Conservation (phyloP, 1,140 invertebrate genomes). For the Zaprionus gabonicus region DNA sequence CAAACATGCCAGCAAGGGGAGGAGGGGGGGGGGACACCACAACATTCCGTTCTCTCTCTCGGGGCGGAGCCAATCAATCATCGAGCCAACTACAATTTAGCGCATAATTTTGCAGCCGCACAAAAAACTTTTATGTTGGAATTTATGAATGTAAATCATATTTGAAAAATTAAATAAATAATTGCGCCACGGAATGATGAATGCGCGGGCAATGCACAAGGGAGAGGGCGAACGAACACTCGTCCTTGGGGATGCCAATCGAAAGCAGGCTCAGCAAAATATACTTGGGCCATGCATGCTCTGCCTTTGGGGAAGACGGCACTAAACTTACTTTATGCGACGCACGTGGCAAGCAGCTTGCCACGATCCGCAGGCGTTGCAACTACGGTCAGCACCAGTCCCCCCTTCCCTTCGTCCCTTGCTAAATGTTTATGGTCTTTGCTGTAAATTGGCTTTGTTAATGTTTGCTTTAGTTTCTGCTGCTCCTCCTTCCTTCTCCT, state of each 20-base stretch:
- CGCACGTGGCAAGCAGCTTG: constrained; percentile 25
- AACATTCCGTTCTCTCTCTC: neutral
- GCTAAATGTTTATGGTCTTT: constrained; percentile 39
- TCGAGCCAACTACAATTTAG: constrained; percentile 64
- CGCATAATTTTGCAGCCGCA: constrained; percentile 52
- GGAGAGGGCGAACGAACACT: neutral
- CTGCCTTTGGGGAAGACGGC: neutral
- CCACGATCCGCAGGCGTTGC: constrained; percentile 17
- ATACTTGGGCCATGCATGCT: neutral
- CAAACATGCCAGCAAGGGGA: constrained; percentile 34
- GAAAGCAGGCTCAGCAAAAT: neutral
- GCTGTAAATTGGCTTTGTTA: constrained; percentile 42
- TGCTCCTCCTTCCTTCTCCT: neutral
- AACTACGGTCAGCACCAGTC: constrained; percentile 22
- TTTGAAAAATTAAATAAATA: constrained; percentile 27
- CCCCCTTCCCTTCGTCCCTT: too few relatives aligned
- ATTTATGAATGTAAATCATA: constrained; percentile 23
- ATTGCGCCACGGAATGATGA: constrained; percentile 11
- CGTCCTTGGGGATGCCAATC: neutral
- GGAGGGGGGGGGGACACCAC: neutral
- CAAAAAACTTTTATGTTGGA: constrained; percentile 26
- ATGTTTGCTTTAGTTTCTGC: constrained; percentile 8
- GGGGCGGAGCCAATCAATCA: constrained; percentile 61
- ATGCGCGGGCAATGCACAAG: neutral
- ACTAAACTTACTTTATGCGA: constrained; percentile 31